Evolutionary conservation across 2,113 vertebrate genomes (phyloP), one percentile per base, ranked within the genome.

Genomic region (Etheostoma spectabile): DNA sequence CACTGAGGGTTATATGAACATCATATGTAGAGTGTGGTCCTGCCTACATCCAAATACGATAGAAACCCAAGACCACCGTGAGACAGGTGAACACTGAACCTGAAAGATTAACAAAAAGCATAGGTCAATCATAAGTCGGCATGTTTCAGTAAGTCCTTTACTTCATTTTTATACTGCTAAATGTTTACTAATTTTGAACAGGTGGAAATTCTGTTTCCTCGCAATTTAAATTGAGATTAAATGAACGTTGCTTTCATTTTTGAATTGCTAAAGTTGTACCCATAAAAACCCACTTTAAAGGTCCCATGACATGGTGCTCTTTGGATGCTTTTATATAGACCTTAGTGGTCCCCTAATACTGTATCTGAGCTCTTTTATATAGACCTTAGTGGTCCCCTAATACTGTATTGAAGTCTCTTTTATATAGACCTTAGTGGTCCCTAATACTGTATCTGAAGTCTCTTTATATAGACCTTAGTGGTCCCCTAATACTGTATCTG

Each of bases 51-150:
- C 95, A 96, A 77, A 95, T 84, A 38, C 95, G 95, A 84, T 94
- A 96, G 73, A 96, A 96, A 66, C 95, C 94, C 35, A 96, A 69
- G 30, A 95, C 89, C 64, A 96, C 94, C 2, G 95, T 96, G 71
- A 96, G 94, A 79, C 95, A 95, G 3, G 95, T 96, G 89, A 96
- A 95, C 59, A 96, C 90, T 21, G 95, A 96, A 56, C 95, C 95
- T 96, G 45, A 4, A 82, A 22, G 19, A 80, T n/a, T 16, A 35
- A 72, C 74, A 80, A 82, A 38, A 64, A 62, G 18, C 18, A 4
- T 0, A 13, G 3, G 2, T 61, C 21, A 66, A n/a, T n/a, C 22
- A 30, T 45, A 35, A 18, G 13, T 48, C 16, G 22, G 10, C 16
- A 14, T 22, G 24, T 0, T 16, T 60, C 27, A 48, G 10, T 30